Conservation (phyloP, 2,797 vertebrate genomes). For the Petrocephalus sullivani region DNA sequence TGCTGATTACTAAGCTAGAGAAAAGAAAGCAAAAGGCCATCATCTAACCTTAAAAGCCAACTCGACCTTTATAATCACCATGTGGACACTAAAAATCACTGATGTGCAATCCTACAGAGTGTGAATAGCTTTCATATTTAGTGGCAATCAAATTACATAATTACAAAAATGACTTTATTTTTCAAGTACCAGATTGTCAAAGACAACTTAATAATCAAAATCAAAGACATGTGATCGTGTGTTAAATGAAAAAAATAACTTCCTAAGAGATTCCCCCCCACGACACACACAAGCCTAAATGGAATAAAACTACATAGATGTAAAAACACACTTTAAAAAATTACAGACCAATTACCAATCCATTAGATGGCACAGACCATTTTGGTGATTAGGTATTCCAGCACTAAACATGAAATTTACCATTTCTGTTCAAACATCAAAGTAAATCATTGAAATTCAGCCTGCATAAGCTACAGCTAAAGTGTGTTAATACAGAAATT, state of each 20-base stretch:
- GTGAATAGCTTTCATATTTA: neutral
- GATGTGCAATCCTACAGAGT: neutral
- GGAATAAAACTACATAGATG: neutral
- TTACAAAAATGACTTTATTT: neutral
- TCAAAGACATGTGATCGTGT: neutral
- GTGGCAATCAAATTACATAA: neutral
- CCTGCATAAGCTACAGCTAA: neutral
- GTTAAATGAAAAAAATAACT: neutral
- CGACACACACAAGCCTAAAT: neutral
- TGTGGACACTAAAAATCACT: neutral
- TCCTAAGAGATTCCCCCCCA: neutral
- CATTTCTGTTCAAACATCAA: neutral
- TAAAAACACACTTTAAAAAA: neutral
- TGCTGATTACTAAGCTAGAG: neutral
- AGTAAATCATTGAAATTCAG: neutral
- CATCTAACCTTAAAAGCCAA: neutral
- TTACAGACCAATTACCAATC: constrained; percentile 5
- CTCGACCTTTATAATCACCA: neutral
- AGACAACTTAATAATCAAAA: neutral
- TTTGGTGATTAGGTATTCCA: neutral
- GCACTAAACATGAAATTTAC: constrained; percentile 1
- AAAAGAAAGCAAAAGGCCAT: neutral
- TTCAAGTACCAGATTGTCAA: neutral
- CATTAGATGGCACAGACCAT: neutral
- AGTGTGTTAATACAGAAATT: neutral